Evolutionary conservation across 2,797 vertebrate genomes (phyloP).

Genomic region (Ara ararauna): DNA sequence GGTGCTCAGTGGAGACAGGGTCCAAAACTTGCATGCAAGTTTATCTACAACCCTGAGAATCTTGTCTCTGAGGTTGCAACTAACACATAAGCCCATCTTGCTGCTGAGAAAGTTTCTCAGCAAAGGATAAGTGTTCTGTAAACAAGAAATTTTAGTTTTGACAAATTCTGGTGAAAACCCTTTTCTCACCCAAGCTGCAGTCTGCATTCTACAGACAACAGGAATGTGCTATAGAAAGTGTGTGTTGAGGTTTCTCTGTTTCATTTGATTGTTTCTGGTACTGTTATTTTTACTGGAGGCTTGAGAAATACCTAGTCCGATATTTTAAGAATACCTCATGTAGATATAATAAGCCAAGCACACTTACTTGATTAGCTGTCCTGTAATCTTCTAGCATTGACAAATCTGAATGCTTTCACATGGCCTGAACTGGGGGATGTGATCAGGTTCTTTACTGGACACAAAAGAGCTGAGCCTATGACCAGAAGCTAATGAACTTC

Average conservation of each 20-base stretch:
- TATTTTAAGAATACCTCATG: background rate
- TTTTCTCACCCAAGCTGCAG: background rate
- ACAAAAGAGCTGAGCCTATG: background rate
- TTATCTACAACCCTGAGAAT: background rate
- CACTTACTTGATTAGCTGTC: background rate
- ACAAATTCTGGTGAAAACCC: background rate
- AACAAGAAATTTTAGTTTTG: background rate
- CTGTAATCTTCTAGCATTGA: background rate
- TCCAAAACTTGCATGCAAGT: background rate
- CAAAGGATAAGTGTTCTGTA: background rate
- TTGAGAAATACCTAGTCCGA: background rate
- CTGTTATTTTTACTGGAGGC: background rate
- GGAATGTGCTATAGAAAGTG: background rate
- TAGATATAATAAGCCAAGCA: background rate
- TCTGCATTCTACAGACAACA: background rate
- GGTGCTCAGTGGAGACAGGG: background rate
- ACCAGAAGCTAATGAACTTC: background rate
- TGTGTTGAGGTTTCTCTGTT: background rate
- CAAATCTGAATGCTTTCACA: background rate
- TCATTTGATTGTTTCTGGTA: background rate
- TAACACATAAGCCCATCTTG: background rate
- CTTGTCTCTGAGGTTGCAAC: background rate
- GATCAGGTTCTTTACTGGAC: background rate
- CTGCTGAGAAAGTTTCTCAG: background rate
- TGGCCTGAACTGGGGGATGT: background rate